phyloP scores from a whole-genome alignment of 1,140 invertebrate genomes.

The Aphis gossypii region DNA sequence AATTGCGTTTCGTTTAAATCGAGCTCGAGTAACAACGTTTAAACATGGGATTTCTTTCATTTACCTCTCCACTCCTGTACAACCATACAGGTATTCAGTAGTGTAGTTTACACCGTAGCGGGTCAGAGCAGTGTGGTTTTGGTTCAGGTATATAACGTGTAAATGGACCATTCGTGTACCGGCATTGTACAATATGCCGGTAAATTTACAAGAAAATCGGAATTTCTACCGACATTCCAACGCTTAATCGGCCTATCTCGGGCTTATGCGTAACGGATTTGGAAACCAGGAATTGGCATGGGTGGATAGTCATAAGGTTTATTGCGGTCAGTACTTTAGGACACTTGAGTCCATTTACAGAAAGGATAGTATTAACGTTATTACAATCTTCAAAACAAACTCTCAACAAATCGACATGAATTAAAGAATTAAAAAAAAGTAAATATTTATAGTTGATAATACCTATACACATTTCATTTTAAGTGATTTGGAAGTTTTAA shows the following conservation, averaged over 20 bases:
- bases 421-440: not conserved
- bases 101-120: not conserved
- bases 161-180: not conserved
- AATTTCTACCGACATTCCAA: not conserved
- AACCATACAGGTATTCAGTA: no score
- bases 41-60: not conserved
- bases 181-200: not conserved
- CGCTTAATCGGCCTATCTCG: not conserved
- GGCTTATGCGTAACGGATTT: slow-evolving; percentile 7
- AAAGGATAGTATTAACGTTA: not conserved
- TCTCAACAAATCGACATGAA: not conserved
- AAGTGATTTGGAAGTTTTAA: not conserved
- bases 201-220: slow-evolving; percentile 1
- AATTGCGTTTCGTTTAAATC: slow-evolving; percentile 10
- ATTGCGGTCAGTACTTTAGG: not conserved
- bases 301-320: not conserved
- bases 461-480: not conserved
- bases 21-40: not conserved
- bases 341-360: not conserved
- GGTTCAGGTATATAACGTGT: not conserved
- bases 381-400: not conserved
- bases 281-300: not conserved
- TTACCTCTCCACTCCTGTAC: not conserved
- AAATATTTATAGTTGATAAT: not conserved
- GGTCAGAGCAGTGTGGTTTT: not conserved